phyloP scores from a whole-genome alignment of 2,888 invertebrate genomes.

The Drosophila parthenogenetica region DNA sequence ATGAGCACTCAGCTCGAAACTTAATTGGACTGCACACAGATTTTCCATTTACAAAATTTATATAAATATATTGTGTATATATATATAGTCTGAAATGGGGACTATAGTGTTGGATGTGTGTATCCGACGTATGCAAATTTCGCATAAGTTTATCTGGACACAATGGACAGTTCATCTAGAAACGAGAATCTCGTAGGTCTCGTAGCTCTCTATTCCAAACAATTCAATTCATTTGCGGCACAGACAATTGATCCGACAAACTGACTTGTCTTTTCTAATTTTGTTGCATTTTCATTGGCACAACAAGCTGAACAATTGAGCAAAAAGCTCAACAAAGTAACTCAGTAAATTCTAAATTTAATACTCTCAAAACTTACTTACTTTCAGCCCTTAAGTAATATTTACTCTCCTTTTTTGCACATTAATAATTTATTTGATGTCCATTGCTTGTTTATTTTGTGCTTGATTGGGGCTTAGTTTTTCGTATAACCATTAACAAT shows the following conservation, averaged over 20 bases:
- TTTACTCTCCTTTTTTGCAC: not conserved
- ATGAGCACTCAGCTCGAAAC: constrained; percentile 21
- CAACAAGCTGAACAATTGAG: constrained; percentile 23
- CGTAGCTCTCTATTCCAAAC: constrained; percentile 6
- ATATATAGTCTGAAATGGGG: constrained; percentile 2
- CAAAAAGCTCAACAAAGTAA: not conserved
- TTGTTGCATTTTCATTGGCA: constrained; percentile 34
- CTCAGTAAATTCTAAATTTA: not conserved
- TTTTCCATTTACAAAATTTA: constrained; percentile 9
- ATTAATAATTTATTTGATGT: constrained; percentile 11
- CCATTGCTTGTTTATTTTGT: not conserved
- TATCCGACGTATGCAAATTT: constrained; percentile 58
- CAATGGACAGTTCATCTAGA: constrained; percentile 49
- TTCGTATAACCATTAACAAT: constrained; percentile 1
- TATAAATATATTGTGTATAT: not conserved
- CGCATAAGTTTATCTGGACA: constrained; percentile 27
- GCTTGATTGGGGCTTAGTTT: constrained; percentile 6
- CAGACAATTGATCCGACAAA: constrained; percentile 36
- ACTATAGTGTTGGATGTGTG: constrained; percentile 11
- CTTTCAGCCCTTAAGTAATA: not conserved
- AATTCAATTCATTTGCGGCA: constrained; percentile 50
- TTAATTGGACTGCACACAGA: constrained; percentile 28
- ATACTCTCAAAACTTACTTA: not conserved
- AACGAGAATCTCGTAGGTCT: constrained; percentile 20
- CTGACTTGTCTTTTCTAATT: constrained; percentile 25